A percentile compares a stretch with the other conserved stretches of the same genome.
Conservation (phyloP, 2,888 invertebrate genomes). For the Ptychoptera albimana region DNA sequence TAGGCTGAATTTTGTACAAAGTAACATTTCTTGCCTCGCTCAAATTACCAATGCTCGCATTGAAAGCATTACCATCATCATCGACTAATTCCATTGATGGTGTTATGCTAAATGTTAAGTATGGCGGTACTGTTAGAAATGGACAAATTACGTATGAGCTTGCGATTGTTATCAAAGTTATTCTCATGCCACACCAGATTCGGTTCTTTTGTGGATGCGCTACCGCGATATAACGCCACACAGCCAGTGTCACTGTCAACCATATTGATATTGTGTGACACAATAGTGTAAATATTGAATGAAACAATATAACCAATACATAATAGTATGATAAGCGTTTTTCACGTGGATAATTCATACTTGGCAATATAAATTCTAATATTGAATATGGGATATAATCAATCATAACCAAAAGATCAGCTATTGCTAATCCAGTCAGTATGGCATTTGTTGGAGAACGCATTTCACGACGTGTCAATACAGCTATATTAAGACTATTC, state of each 20-base stretch:
- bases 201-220: constrained; percentile 67
- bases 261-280: constrained; percentile 85
- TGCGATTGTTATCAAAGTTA: constrained; percentile 59
- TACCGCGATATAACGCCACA: constrained; percentile 82
- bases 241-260: constrained; percentile 79
- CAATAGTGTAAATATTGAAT: constrained; percentile 78
- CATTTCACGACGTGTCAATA: constrained; percentile 81
- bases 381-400: constrained; percentile 84
- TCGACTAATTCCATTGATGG: constrained; percentile 36
- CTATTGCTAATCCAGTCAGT: constrained; percentile 75
- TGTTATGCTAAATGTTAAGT: constrained; percentile 58
- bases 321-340: constrained; percentile 51
- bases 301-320: constrained; percentile 75
- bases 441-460: constrained; percentile 82
- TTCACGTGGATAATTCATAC: constrained; percentile 27
- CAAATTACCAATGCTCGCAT: constrained; percentile 9
- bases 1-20: constrained; percentile 53
- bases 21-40: constrained; percentile 38
- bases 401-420: constrained; percentile 82
- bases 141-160: constrained; percentile 71
- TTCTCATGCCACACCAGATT: constrained; percentile 64
- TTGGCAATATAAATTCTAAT: constrained; percentile 53
- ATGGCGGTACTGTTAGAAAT: constrained; percentile 68
- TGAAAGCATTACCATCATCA: constrained; percentile 27
- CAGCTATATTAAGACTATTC: constrained; percentile 82